These are phyloP conservation scores for rabbit (Oryctolagus cuniculus) DNA, from an alignment of 2,113 vertebrate genomes.

Conservation along the genomic window mOryCun1.1 NC_091448.1:24506001-24506500, in stretches of 20 bases:
- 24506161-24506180: not conserved
- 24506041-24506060: not conserved
- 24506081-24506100: slow-evolving; percentile 25
- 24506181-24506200: slow-evolving; percentile 25
- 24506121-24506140: not conserved
- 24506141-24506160: slow-evolving; percentile 55
- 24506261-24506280: no score
- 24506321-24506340: no score
- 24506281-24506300: no score
- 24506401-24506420: no score
- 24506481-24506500: no score
- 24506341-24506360: no score
- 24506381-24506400: no score
- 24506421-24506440: no score
- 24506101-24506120: slow-evolving; percentile 2
- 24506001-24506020: not conserved
- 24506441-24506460: no score
- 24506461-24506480: no score
- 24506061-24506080: slow-evolving; percentile 30
- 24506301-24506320: no score
- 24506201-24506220: not conserved
- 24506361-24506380: no score
- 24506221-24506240: not conserved
- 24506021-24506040: not conserved
- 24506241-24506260: not conserved